Base-by-base conservation (phyloP, 2,113 vertebrate species). In the Pluvianellus socialis region DNA sequence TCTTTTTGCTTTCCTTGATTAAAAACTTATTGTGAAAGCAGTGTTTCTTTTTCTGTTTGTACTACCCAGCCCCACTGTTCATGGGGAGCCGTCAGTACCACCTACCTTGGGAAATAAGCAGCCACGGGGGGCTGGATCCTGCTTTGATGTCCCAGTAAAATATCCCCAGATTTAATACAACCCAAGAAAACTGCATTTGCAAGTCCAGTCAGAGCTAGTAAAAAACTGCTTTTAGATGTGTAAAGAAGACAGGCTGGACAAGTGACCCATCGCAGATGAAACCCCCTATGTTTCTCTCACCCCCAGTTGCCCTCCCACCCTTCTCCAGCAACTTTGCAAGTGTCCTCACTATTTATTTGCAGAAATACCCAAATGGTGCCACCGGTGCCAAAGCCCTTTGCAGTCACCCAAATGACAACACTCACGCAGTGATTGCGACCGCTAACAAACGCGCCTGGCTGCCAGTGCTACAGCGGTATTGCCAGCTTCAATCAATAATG, bases 391-490 rank as follows among this genome's bases (percentile, higher is more conserved):
- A 73, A 91, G 75, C 28, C 24, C 55, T 91, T 83, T 70, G 32
- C 49, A 63, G 67, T 65, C 58, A 76, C 58, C 8, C 13, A 70
- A 35, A 40, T 15, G 66, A 52, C 18, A 72, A 7, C 42, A 40
- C 19, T 88, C 0, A 0, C 17, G 53, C 58, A 30, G 53, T 53
- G 86, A 30, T 6, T 61, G 42, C 2, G 30, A 14, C 75, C 0
- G 1, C 56, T 55, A 19, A 61, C 27, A 59, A 73, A 79, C 0
- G 4, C 47, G 10, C 30, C n/a, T 0, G 0, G 52, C 35, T 81
- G 59, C 45, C 68, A 49, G 40, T 7, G 59, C 47, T 75, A n/a
- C 56, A n/a, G 59, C 3, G 2, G 20, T 32, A 23, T 18, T 50
- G 61, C 28, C 86, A 88, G 61, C 40, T 88, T 79, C 67, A 44